Evolutionary conservation across 2,888 invertebrate genomes (phyloP), one percentile per base, ranked within the genome.

Genomic region (Diadegma fenestrale): DNA sequence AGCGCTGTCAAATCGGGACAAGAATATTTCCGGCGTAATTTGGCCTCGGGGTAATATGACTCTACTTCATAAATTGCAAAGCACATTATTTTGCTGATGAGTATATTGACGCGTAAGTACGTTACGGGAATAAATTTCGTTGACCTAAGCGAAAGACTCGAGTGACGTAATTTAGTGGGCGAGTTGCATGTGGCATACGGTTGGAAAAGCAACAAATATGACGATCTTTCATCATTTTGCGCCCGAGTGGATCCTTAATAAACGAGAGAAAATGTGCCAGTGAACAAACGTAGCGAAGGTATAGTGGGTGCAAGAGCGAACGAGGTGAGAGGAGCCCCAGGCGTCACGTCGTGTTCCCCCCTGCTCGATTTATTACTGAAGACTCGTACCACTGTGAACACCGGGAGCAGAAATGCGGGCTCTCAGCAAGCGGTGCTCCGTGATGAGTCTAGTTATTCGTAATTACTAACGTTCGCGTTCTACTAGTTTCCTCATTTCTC

Each of bases 401-500:
- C 12, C 48, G 45, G 43, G 61, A 43, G 82, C 76, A 80, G 51
- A 80, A 80, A 73, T 48, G 68, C 72, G 63, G 26, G 30, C 76
- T 72, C 80, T 69, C 48, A 63, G 76, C 80, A 77, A 86, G 63
- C 72, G 80, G 80, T 33, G 72, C 72, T 79, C 76, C 86, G 85
- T 87, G 87, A 87, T 88, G 85, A 86, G 86, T 88, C 89, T 88
- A 86, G 90, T 88, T 90, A 90, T 89, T 89, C 90, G 90, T 90
- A 90, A 90, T 90, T 88, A 91, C 89, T 89, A 81, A 88, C 73
- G 82, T 81, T 84, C 84, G 66, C 64, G 80, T 77, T 80, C 54
- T 76, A 26, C 76, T 72, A 85, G 78, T 69, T 81, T 68, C 77
- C 77, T 88, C 88, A 87, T 90, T 89, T 88, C 90, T 90, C 90